Percentiles rank a stretch among this genome's conserved stretches.
Conservation (phyloP, 2,113 vertebrate species). For the Pluvialis apricaria region DNA sequence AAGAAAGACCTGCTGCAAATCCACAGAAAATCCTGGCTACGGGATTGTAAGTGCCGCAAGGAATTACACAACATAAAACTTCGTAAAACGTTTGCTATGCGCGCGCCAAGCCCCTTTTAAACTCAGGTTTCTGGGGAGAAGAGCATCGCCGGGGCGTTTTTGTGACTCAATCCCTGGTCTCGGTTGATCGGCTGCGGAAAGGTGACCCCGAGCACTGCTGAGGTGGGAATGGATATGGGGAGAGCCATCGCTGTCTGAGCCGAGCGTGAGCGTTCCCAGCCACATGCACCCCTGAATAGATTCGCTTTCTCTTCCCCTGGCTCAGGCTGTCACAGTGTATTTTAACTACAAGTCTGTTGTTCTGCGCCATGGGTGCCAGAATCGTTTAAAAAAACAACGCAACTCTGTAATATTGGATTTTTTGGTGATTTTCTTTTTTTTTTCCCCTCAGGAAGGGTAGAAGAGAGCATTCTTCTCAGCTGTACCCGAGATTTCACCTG, state of each 20-base stretch:
- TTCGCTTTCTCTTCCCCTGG: not conserved
- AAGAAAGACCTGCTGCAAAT: not conserved
- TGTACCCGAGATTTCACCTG: not conserved
- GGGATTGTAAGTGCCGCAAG: not conserved
- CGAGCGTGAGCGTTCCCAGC: not conserved
- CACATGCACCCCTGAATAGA: not conserved
- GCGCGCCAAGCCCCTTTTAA: not conserved
- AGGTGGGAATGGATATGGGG: not conserved
- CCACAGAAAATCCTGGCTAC: not conserved
- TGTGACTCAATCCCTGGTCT: not conserved
- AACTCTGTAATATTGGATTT: not conserved
- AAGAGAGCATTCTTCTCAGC: not conserved
- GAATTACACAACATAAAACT: not conserved
- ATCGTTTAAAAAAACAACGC: not conserved
- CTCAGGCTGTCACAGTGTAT: not conserved
- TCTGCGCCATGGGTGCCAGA: not conserved
- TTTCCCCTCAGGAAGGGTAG: not conserved
- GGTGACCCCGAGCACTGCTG: not conserved
- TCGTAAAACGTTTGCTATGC: not conserved
- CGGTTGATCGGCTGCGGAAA: not conserved
- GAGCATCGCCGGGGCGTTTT: not conserved
- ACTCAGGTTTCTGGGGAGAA: not conserved
- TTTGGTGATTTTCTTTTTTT: not conserved
- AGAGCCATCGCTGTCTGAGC: not conserved
- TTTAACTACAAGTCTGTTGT: conserved; percentile 1